Conservation (phyloP, 2,113 vertebrate species). For the Protomyctophum bolini region DNA sequence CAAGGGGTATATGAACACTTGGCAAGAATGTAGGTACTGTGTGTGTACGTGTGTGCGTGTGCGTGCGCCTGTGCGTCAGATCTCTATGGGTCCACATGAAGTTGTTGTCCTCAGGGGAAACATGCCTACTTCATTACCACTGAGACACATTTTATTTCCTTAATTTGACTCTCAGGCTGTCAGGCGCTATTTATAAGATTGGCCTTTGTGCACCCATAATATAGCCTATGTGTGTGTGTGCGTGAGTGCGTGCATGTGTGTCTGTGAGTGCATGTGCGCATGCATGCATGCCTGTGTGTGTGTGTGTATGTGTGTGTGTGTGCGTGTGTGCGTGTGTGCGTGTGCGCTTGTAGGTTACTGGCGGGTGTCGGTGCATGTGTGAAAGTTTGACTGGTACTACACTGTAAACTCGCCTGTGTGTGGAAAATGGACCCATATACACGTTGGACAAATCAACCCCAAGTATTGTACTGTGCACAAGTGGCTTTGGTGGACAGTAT, state of each 20-base stretch:
- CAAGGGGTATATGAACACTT: constrained; percentile 40
- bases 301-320: constrained; percentile 21
- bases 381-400: no score
- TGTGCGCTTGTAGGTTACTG: constrained; percentile 5
- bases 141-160: constrained; percentile 71
- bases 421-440: no score
- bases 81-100: constrained; percentile 52
- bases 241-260: not conserved
- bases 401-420: no score
- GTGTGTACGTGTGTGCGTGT: not conserved
- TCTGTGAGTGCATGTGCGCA: constrained; percentile 9
- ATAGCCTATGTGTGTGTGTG: not conserved
- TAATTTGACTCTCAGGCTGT: constrained; percentile 75
- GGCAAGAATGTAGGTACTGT: constrained; percentile 36
- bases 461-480: no score
- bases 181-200: constrained; percentile 69
- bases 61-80: constrained; percentile 28
- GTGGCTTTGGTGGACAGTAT: no score
- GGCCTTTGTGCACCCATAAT: constrained; percentile 25
- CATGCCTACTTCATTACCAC: constrained; percentile 71
- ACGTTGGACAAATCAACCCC: no score
- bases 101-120: constrained; percentile 69
- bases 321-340: constrained; percentile 21
- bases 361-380: not conserved
- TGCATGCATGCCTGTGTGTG: not conserved